Evolutionary conservation across 1,140 invertebrate species (phyloP).

Genomic region (Zophobas morio): DNA sequence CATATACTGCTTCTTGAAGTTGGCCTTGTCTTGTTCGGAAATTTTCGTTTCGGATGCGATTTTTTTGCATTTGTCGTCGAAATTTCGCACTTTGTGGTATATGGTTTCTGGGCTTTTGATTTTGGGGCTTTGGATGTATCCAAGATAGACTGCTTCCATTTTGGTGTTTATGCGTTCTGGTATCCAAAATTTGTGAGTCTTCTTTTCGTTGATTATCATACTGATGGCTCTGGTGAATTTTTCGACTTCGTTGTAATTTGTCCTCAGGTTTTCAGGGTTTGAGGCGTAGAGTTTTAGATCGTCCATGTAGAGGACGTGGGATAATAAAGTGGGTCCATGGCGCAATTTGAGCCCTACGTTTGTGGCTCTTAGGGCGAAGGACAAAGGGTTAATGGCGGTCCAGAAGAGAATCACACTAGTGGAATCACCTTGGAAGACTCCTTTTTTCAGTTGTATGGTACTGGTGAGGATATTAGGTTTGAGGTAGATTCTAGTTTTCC

Average conservation of each 20-base stretch:
- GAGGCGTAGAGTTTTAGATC: not conserved
- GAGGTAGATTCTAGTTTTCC: not conserved
- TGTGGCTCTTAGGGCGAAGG: not conserved
- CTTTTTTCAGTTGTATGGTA: not conserved
- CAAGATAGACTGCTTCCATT: not conserved
- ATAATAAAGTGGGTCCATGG: not conserved
- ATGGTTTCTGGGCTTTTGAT: not conserved
- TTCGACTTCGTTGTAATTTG: not conserved
- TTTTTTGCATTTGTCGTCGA: not conserved
- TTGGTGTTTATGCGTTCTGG: not conserved
- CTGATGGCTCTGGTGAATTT: not conserved
- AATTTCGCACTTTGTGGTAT: not conserved
- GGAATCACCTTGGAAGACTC: conserved; percentile 3
- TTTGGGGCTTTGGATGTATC: not conserved
- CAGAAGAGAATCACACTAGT: not conserved
- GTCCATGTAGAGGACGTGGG: conserved; percentile 2
- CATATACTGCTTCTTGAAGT: not conserved
- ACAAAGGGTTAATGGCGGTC: not conserved
- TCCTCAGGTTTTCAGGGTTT: not conserved
- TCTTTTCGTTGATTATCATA: not conserved
- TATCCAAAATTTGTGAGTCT: not conserved
- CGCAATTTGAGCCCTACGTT: not conserved
- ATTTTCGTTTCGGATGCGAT: not conserved
- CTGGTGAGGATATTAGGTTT: not conserved
- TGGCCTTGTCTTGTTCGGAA: not conserved